Conservation (phyloP, 2,797 vertebrate genomes). For the Ispidina picta region DNA sequence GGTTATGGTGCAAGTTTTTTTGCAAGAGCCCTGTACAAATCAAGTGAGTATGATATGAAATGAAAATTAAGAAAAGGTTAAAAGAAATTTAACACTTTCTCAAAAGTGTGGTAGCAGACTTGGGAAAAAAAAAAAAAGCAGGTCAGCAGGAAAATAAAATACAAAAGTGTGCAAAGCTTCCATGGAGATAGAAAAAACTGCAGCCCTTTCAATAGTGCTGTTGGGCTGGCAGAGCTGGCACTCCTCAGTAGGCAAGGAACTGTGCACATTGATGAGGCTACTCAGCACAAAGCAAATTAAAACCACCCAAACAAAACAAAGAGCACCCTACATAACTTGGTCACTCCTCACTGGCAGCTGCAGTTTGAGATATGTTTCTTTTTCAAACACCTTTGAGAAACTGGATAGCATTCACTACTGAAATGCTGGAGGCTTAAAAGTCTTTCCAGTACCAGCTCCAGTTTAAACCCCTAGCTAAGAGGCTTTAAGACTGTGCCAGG, state of each 20-base stretch:
- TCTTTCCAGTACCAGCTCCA: background rate
- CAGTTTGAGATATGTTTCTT: background rate
- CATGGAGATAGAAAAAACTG: slow-evolving; percentile 57
- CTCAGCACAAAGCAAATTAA: background rate
- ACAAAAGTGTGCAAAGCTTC: slow-evolving; percentile 28
- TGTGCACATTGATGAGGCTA: slow-evolving; percentile 27
- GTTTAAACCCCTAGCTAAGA: background rate
- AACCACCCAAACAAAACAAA: background rate
- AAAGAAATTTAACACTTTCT: background rate
- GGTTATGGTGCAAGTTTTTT: background rate
- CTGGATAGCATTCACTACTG: background rate
- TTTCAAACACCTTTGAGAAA: background rate
- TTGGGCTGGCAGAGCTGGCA: slow-evolving; percentile 34
- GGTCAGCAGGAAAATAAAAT: background rate
- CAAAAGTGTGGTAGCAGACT: background rate
- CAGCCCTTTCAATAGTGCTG: slow-evolving; percentile 27
- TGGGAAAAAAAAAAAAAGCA: background rate
- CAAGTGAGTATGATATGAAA: background rate
- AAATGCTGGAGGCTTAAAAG: slow-evolving; percentile 2
- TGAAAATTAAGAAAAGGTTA: background rate
- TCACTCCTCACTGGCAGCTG: background rate
- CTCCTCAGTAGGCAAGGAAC: slow-evolving; percentile 8
- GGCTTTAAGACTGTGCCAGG: background rate
- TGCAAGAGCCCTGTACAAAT: background rate
- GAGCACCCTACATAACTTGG: background rate